phyloP scores from a whole-genome alignment of 2,113 vertebrate species.

The Apistogramma diplotaenia region DNA sequence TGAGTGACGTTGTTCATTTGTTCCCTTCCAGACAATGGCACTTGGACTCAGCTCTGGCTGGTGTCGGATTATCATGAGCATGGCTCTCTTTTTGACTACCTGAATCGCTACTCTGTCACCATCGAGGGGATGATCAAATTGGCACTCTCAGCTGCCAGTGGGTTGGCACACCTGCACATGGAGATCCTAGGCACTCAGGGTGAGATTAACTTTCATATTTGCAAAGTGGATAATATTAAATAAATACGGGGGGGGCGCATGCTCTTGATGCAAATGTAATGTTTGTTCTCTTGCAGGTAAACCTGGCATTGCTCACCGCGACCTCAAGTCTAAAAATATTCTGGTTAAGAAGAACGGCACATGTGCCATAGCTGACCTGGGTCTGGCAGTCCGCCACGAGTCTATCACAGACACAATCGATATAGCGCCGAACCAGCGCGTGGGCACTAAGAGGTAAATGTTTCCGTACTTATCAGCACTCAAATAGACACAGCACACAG shows the following conservation, averaged over 20 bases:
- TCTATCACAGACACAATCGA: conserved; percentile 96
- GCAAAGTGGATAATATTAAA: not conserved
- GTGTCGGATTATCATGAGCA: conserved; percentile 97
- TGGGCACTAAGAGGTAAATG: conserved; percentile 93
- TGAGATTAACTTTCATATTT: conserved; percentile 40
- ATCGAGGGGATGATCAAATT: conserved; percentile 98
- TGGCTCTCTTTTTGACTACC: conserved; percentile 95
- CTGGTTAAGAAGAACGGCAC: conserved; percentile 96
- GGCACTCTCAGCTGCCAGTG: conserved; percentile 90
- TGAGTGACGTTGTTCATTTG: not conserved
- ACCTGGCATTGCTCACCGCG: conserved; percentile 96
- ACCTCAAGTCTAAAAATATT: conserved; percentile 99
- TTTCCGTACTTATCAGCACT: not conserved
- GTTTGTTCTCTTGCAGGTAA: conserved; percentile 80
- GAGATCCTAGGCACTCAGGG: conserved; percentile 99
- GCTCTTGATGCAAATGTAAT: not conserved
- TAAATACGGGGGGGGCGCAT: not conserved
- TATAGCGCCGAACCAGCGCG: conserved; percentile 95
- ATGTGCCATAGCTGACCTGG: conserved; percentile 96
- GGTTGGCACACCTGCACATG: conserved; percentile 97
- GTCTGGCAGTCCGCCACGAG: conserved; percentile 94
- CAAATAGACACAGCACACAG: not conserved
- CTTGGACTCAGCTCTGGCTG: conserved; percentile 97
- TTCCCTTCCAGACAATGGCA: conserved; percentile 89
- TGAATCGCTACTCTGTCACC: conserved; percentile 94